Base-by-base conservation (phyloP, 2,113 vertebrate species). In the Oncorhynchus mykiss region DNA sequence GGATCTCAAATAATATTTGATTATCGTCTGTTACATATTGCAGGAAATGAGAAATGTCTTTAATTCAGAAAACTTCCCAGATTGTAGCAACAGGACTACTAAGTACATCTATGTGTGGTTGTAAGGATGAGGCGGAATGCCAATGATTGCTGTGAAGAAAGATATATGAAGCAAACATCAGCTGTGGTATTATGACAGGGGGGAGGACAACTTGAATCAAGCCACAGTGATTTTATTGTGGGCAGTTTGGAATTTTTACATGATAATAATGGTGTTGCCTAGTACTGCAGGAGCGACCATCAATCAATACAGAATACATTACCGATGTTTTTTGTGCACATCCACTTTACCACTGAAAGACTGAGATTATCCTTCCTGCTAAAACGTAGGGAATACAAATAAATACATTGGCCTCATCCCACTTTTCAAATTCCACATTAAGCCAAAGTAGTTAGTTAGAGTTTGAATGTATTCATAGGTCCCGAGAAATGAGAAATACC, bases 261-360 rank as follows among this genome's bases (percentile, higher is more conserved):
- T 87, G 84, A 84, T 91, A 91, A 93, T 92, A 87, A 90, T 82
- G 82, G 89, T 89, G 90, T 92, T 94, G 90, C 91, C 88, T 87
- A 80, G 91, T 91, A 88, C 84, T 78, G 86, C 84, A 88, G 85
- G 89, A 90, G 88, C 84, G 76, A 79, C 83, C 84, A 90, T 93
- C 90, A 91, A 91, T 93, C 93, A 93, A 91, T 90, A 84, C 84
- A 76, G 90, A 93, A 93, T 93, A 86, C 88, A 89, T 90, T 90
- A 87, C 84, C 82, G 85, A 86, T 89, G 89, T 83, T 85, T 54
- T 92, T 89, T 93, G 88, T 92, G 84, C 86, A 71, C 76, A 77
- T 88, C 85, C 91, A 94, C 92, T 94, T 91, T 92, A 83, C 83
- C 84, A 88, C 92, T 93, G 89, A 94, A 94, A 93, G 92, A 93